Percentiles rank a stretch among this genome's conserved stretches.
phyloP scores from a whole-genome alignment of 2,113 vertebrate species.

The Mirounga angustirostris region DNA sequence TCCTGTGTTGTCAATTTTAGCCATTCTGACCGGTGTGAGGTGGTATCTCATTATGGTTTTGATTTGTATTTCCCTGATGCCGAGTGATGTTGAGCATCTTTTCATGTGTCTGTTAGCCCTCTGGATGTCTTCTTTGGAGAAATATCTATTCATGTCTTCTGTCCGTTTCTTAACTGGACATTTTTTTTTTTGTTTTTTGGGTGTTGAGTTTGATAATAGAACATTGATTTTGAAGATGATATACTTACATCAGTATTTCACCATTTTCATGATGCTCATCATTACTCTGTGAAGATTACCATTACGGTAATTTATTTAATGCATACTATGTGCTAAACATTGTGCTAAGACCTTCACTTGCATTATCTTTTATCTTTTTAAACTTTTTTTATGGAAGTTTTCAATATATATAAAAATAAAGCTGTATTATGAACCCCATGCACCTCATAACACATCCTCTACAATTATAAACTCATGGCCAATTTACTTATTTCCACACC shows the following conservation, averaged over 20 bases:
- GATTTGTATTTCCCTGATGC: neutral
- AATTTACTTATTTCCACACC: neutral
- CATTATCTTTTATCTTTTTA: neutral
- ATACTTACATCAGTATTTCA: neutral
- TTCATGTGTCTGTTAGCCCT: neutral
- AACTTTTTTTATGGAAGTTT: neutral
- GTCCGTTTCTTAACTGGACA: neutral
- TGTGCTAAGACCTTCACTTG: neutral
- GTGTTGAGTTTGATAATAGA: neutral
- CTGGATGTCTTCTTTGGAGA: neutral
- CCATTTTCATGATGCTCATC: neutral
- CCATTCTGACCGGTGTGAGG: neutral
- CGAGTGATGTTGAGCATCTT: neutral
- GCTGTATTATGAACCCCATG: neutral
- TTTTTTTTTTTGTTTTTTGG: neutral
- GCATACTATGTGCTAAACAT: neutral
- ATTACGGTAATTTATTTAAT: neutral
- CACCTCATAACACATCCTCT: neutral
- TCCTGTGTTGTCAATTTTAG: neutral
- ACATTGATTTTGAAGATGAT: neutral
- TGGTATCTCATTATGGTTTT: neutral
- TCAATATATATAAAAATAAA: slow-evolving; percentile 31
- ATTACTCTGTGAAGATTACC: neutral
- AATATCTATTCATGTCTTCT: neutral
- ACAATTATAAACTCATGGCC: neutral